These are phyloP conservation scores for Eledona agricola DNA, from an alignment of 2,888 invertebrate species.

Conservation along the genomic window DNA sequence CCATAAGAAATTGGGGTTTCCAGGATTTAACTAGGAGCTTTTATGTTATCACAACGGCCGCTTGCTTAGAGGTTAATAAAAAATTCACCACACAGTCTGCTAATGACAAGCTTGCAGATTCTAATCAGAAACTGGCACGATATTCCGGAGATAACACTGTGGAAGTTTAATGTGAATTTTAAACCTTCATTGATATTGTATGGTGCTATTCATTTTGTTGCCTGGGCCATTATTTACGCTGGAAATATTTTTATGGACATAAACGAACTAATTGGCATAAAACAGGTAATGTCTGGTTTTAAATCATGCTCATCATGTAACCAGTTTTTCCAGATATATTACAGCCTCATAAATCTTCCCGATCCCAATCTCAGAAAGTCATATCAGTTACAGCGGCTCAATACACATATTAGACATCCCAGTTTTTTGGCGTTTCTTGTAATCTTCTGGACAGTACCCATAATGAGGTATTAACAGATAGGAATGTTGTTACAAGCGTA, in stretches of 20 bases:
- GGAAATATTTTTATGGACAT: conserved; percentile 71
- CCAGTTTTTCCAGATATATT: conserved; percentile 63
- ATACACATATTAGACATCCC: conserved; percentile 70
- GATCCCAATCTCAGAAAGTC: conserved; percentile 67
- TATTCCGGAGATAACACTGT: conserved; percentile 63
- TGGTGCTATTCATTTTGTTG: conserved; percentile 62
- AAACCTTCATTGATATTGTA: conserved; percentile 65
- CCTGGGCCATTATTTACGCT: conserved; percentile 69
- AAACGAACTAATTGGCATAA: conserved; percentile 69
- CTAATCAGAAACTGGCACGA: conserved; percentile 65
- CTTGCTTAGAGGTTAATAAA: conserved; percentile 60
- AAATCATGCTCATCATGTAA: background rate
- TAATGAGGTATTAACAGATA: conserved; percentile 66
- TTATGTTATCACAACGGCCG: conserved; percentile 64
- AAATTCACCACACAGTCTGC: background rate
- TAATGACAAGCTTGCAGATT: conserved; percentile 55
- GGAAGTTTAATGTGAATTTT: conserved; percentile 65
- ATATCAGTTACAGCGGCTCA: conserved; percentile 64
- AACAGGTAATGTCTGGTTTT: conserved; percentile 61
- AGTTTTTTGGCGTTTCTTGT: conserved; percentile 68
- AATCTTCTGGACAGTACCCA: conserved; percentile 68
- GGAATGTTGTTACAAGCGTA: conserved; percentile 4
- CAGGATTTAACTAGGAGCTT: conserved; percentile 62
- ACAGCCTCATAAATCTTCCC: conserved; percentile 64
- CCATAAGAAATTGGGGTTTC: conserved; percentile 61